phyloP scores from a whole-genome alignment of 2,113 vertebrate species.

The Tauraco erythrolophus region DNA sequence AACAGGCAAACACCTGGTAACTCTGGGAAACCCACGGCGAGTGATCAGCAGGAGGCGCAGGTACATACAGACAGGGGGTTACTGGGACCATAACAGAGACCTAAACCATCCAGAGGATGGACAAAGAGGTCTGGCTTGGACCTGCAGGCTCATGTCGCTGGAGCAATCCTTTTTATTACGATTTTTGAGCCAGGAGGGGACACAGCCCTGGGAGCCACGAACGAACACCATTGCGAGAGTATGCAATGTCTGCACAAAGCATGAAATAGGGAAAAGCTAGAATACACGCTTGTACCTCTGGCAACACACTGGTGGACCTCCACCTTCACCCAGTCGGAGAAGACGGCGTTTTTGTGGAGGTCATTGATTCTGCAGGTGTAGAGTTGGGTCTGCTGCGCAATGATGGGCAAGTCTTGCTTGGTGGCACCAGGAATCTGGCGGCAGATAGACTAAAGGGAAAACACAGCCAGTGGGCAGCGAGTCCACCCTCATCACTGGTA shows the following conservation, averaged over 20 bases:
- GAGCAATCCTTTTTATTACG: neutral
- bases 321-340: constrained; percentile 86
- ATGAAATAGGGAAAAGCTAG: neutral
- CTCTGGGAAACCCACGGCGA: neutral
- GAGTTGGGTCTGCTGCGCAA: constrained; percentile 69
- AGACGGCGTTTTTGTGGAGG: constrained; percentile 65
- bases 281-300: constrained; percentile 24
- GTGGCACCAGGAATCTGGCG: constrained; percentile 76
- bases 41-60: neutral
- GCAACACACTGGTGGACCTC: constrained; percentile 73
- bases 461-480: neutral
- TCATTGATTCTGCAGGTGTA: constrained; percentile 86
- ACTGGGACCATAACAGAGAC: neutral
- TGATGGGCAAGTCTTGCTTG: constrained; percentile 75
- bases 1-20: neutral
- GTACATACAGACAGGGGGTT: accelerated
- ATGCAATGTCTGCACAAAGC: neutral
- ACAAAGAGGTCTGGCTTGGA: neutral
- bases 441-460: constrained; percentile 43
- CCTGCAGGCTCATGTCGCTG: accelerated
- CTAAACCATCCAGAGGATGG: neutral
- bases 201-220: neutral
- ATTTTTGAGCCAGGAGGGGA: neutral
- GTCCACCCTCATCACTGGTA: neutral
- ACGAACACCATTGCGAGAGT: too few species aligned